Percentiles rank a stretch among this genome's conserved stretches.
phyloP scores from a whole-genome alignment of 2,113 vertebrate genomes.

The Piprites chloris region DNA sequence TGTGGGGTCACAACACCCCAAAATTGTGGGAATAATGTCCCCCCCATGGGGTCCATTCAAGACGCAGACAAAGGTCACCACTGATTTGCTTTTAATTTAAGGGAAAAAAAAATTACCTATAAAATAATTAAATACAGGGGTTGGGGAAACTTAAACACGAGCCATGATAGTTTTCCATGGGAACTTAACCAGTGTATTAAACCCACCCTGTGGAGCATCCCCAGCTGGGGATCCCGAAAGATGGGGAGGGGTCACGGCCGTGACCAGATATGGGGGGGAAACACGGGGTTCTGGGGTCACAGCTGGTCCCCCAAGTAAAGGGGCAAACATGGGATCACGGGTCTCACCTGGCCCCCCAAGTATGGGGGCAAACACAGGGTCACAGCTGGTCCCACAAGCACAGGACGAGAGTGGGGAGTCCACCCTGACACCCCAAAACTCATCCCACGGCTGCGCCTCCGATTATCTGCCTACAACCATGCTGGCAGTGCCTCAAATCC shows the following conservation, averaged over 20 bases:
- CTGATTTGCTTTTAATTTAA: background rate
- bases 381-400: fast-evolving
- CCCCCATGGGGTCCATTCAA: fast-evolving
- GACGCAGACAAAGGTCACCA: fast-evolving
- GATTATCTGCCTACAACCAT: fast-evolving
- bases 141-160: fast-evolving
- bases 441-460: fast-evolving
- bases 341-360: background rate
- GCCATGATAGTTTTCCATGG: fast-evolving
- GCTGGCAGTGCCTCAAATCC: fast-evolving
- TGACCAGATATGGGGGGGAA: background rate
- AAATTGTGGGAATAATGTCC: background rate
- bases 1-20: background rate
- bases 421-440: fast-evolving
- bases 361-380: background rate
- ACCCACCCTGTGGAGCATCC: background rate
- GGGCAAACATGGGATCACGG: background rate
- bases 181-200: background rate
- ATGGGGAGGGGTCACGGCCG: fast-evolving
- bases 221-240: background rate
- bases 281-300: fast-evolving
- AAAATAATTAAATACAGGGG: background rate
- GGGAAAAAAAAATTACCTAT: background rate
- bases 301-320: background rate
- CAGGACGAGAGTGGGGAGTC: fast-evolving